Conservation (phyloP, 1,140 invertebrate genomes). For the Teleogryllus occipitalis region DNA sequence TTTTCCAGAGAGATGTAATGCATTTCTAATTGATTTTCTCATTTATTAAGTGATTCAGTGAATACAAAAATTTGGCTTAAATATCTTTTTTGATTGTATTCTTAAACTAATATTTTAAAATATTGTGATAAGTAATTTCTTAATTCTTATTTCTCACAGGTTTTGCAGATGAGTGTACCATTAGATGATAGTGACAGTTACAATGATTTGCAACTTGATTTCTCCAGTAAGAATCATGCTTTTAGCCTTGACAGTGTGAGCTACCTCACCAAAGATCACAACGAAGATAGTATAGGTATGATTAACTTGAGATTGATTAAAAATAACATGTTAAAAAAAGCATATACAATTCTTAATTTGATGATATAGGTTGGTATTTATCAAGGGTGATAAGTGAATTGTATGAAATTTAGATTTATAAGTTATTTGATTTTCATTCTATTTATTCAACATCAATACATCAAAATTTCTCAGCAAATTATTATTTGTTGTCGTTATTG, state of each 20-base stretch:
- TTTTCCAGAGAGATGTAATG: neutral
- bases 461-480: no score
- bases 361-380: no score
- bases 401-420: no score
- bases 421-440: no score
- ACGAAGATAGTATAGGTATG: conserved; percentile 31
- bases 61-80: neutral
- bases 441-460: no score
- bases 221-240: conserved; percentile 76
- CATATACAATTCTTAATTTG: no score
- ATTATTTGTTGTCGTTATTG: no score
- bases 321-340: conserved; percentile 21
- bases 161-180: conserved; percentile 80
- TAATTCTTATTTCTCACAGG: conserved; percentile 34
- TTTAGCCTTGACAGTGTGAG: conserved; percentile 78
- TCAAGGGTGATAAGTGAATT: no score
- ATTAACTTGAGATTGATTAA: neutral
- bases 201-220: conserved; percentile 75
- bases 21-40: neutral
- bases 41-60: no score
- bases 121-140: neutral
- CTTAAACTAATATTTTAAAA: neutral
- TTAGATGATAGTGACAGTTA: conserved; percentile 66
- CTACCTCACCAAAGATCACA: conserved; percentile 74
- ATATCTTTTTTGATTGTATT: neutral